Evolutionary conservation across 2,113 vertebrate genomes (phyloP), one percentile per base, ranked within the genome.

Genomic region (Plestiodon gilberti): DNA sequence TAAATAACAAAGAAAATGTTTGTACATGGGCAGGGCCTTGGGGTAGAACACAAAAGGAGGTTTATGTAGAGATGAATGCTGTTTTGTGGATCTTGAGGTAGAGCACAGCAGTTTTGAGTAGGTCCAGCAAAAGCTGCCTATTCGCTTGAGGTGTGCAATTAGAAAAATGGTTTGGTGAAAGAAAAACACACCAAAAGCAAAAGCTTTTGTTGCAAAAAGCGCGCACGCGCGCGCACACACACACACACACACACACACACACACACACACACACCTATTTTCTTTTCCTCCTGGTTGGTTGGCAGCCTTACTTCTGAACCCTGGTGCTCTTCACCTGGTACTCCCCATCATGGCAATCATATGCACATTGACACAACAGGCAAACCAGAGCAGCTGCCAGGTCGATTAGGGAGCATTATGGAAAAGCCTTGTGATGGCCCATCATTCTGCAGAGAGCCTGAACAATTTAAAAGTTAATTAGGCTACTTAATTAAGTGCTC

Each of bases 391-490:
- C 82, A 90, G 38, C 70, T 87, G 62, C 52, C 62, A 64, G 52
- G 82, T 88, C 59, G 18, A 75, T 74, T 69, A 81, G 48, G 43
- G 48, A 76, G 64, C 59, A 28, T 59, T 61, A 70, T 57, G 10
- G 70, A 40, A 59, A 87, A 74, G 7, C 52, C 30, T 77, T 23
- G 75, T 20, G 52, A 65, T 76, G 78, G 52, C 38, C 52, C 77
- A 74, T 11, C 62, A n/a, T 71, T 57, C 81, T 84, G 48, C 48
- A 70, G 35, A 67, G 35, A 84, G 59, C 69, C 61, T 52, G 70
- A 67, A 57, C 73, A 81, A 77, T 87, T 81, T 77, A 84, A 77
- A 90, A 84, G 81, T 87, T 90, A 90, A 87, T 87, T 90, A 87
- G 77, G 62, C 52, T 59, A 64, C 69, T 84, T 90, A 87, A 87